phyloP scores from a whole-genome alignment of 2,113 vertebrate species.

The Thermophis baileyi region DNA sequence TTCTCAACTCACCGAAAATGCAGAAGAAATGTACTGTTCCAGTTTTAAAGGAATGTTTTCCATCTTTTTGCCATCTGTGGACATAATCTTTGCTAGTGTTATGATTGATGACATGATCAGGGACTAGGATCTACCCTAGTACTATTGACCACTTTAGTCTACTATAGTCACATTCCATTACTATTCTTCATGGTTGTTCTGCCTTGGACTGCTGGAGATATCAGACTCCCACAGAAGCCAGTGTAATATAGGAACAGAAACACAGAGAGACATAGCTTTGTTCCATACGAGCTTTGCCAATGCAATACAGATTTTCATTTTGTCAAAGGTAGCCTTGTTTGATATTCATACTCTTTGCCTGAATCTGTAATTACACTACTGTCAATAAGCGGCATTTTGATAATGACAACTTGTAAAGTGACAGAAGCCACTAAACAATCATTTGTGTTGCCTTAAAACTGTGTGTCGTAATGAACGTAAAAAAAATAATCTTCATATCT shows the following conservation, averaged over 20 bases:
- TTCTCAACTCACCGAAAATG: neutral
- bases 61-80: neutral
- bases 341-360: neutral
- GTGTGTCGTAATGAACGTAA: slow-evolving; percentile 11
- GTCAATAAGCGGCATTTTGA: slow-evolving; percentile 42
- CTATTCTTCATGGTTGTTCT: neutral
- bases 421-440: neutral
- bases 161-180: neutral
- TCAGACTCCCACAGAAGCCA: neutral
- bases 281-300: slow-evolving; percentile 1
- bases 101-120: neutral
- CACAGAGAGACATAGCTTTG: neutral
- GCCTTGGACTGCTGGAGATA: neutral
- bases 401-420: slow-evolving; percentile 34
- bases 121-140: neutral
- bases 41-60: neutral
- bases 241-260: neutral
- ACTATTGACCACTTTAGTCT: neutral
- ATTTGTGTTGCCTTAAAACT: neutral
- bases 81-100: neutral
- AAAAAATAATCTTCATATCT: neutral
- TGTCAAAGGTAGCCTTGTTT: slow-evolving; percentile 39
- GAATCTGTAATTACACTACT: slow-evolving; percentile 9
- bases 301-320: slow-evolving; percentile 8
- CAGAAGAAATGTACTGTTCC: neutral